Percentiles rank a stretch among this genome's conserved stretches.
Evolutionary conservation across 2,888 invertebrate species (phyloP).

Genomic region (Drosophila diplacantha): DNA sequence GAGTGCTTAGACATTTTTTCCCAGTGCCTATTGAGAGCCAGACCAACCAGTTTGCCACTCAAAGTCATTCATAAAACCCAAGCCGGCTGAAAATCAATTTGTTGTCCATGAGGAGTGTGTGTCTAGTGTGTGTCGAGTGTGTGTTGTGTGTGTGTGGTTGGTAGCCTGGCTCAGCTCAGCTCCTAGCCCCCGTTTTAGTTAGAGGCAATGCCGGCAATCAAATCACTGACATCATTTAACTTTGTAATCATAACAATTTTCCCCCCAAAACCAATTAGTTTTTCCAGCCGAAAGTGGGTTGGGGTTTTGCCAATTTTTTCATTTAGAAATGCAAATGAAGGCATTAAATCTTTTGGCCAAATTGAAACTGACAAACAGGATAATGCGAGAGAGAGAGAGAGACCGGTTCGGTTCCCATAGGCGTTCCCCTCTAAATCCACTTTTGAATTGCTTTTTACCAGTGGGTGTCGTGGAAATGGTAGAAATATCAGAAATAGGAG

Average conservation of each 20-base stretch:
- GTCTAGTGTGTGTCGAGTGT: constrained; percentile 15
- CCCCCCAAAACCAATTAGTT: constrained; percentile 65
- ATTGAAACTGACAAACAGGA: constrained; percentile 71
- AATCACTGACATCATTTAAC: constrained; percentile 68
- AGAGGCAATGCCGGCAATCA: constrained; percentile 52
- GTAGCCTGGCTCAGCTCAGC: constrained; percentile 15
- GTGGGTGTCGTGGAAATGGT: constrained; percentile 23
- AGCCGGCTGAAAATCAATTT: constrained; percentile 39
- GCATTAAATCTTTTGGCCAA: constrained; percentile 66
- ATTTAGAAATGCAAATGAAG: constrained; percentile 71
- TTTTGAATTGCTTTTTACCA: constrained; percentile 30
- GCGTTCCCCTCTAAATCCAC: constrained; percentile 19
- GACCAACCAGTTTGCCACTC: constrained; percentile 48
- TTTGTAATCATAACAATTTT: constrained; percentile 72
- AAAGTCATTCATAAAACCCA: constrained; percentile 61
- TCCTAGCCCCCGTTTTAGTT: constrained; percentile 46
- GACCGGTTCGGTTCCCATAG: constrained; percentile 46
- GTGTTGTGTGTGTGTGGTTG: constrained; percentile 1
- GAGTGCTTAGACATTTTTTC: neutral
- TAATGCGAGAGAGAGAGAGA: constrained; percentile 34
- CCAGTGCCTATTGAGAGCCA: constrained; percentile 21
- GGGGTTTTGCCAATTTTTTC: constrained; percentile 45
- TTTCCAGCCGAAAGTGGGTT: constrained; percentile 51
- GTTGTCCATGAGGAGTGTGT: constrained; percentile 29
- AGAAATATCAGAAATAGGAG: constrained; percentile 23